Conservation (phyloP, 2,113 vertebrate species). For the Eira barbara region DNA sequence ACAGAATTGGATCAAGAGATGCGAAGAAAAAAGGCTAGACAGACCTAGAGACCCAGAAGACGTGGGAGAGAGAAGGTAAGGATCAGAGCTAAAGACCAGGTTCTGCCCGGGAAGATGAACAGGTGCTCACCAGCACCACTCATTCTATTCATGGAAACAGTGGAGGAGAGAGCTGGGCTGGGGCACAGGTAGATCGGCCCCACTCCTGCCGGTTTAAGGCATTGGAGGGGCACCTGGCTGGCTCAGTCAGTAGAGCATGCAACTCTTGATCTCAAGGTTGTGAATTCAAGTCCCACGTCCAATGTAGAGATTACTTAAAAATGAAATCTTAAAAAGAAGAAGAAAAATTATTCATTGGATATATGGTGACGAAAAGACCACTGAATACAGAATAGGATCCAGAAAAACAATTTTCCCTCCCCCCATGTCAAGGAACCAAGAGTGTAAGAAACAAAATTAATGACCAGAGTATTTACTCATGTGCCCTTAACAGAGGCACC, state of each 20-base stretch:
- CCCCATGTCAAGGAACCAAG: neutral
- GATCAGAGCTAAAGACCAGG: neutral
- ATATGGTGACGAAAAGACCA: neutral
- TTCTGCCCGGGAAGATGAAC: neutral
- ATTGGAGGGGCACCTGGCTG: neutral
- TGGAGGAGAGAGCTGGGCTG: neutral
- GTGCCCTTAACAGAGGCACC: neutral
- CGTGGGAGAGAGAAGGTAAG: neutral
- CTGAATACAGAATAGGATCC: neutral
- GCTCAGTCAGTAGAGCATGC: neutral
- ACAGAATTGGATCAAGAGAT: neutral
- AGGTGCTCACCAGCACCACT: accelerated
- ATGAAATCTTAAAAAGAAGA: neutral
- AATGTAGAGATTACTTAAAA: neutral
- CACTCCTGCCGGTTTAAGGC: neutral
- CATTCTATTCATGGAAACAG: neutral
- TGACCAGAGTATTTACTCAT: neutral
- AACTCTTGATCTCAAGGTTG: neutral
- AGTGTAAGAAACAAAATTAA: neutral
- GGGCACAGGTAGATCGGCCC: neutral
- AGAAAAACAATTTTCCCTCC: neutral
- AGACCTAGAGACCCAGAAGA: neutral
- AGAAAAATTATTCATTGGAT: neutral
- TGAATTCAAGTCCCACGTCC: neutral
- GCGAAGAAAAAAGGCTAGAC: neutral